Base-by-base conservation (phyloP, 92 coral and sea anemone species). In the Zoanthus gigantus region DNA sequence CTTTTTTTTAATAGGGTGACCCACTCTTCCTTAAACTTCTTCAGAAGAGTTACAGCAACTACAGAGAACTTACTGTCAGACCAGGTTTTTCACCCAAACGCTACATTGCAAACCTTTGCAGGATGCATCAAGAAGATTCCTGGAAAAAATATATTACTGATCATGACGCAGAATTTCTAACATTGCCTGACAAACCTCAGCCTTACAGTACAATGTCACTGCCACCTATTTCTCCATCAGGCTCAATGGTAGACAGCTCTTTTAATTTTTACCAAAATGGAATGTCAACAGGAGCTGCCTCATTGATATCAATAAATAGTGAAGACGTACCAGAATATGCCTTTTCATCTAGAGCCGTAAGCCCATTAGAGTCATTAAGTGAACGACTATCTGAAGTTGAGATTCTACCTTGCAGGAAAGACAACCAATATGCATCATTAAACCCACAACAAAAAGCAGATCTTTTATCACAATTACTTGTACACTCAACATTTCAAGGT, bases 71-170 rank as follows among this genome's bases (percentile, higher is more conserved):
- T 28, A 91, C 94, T 30, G 93, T 97, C 48, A 90, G 95, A 73
- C 99, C 99, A 32, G 99, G 99, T n/a, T 97, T 90, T 75, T 97
- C 99, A 52, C 99, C 99, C 30, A 95, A 97, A 75, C 95, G 98
- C 30, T 97, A 97, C 91, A 96, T 97, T 54, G 93, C 95, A 14
- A 93, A 88, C 60, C 92, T 97, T 15, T 94, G 97, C n/a, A 89
- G 89, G 11, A 89, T 97, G 71, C 93, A 95, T 75, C 94, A 94
- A 65, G 93, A 87, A 29, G 98, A 93, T 46, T 87, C 92, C 6
- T 95, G 99, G 99, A 92, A 95, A 88, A 92, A 92, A 76, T 90
- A 93, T 28, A 5, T 97, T 16, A 92, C 91, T 63, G 94, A 93
- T 54, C 89, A 91, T 17, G 60, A 47, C 23, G 44, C 61, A 47